Percentiles rank a stretch among this genome's conserved stretches.
phyloP scores from a whole-genome alignment of 2,113 vertebrate species.

The Labeo rohita region DNA sequence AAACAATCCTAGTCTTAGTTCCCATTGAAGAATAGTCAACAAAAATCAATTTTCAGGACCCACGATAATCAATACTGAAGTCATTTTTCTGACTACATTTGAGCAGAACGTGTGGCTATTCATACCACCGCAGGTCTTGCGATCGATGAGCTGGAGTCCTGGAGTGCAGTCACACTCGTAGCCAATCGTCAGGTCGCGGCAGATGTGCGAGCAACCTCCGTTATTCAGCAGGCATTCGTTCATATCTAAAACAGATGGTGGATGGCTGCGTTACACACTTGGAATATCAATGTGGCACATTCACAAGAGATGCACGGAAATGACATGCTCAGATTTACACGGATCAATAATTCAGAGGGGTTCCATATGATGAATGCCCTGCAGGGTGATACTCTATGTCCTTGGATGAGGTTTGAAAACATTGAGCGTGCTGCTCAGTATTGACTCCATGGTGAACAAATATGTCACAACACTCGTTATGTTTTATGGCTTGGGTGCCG shows the following conservation, averaged over 20 bases:
- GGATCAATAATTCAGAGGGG: conserved; percentile 10
- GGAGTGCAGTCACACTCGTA: conserved; percentile 94
- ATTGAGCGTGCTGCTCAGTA: background rate
- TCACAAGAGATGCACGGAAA: background rate
- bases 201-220: conserved; percentile 95
- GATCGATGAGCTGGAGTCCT: conserved; percentile 92
- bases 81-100: background rate
- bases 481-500: background rate
- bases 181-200: conserved; percentile 89
- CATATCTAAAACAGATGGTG: conserved; percentile 74
- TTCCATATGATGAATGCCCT: background rate
- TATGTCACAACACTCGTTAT: background rate
- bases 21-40: background rate
- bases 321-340: background rate
- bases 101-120: background rate
- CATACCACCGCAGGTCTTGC: conserved; percentile 93
- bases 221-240: conserved; percentile 96
- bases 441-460: background rate
- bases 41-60: conserved; percentile 17
- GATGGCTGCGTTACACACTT: background rate
- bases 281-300: conserved; percentile 16
- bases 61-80: background rate
- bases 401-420: conserved; percentile 14
- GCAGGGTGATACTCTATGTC: background rate
- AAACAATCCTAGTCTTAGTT: background rate